Percentiles rank a stretch among this genome's conserved stretches.
phyloP scores from a whole-genome alignment of 2,797 vertebrate species.

The Lagocephalus sceleratus region DNA sequence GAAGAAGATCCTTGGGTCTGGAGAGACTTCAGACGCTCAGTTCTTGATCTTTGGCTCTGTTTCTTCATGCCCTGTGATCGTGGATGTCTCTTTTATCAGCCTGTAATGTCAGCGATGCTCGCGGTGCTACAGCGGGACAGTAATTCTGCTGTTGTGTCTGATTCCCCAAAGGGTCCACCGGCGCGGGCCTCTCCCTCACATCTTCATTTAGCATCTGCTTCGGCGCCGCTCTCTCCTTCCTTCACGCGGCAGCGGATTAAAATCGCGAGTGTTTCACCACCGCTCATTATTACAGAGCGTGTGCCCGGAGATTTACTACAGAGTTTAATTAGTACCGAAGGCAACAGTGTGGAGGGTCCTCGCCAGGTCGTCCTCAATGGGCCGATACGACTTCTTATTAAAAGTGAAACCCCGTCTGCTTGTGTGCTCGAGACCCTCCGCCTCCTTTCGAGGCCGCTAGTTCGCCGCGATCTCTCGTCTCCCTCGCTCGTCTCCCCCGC shows the following conservation, averaged over 20 bases:
- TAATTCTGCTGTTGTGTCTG: neutral
- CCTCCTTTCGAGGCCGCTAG: constrained; percentile 13
- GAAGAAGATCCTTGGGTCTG: too few species aligned
- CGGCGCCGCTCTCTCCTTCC: constrained; percentile 10
- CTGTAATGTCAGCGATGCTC: too few species aligned
- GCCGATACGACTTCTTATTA: constrained; percentile 19
- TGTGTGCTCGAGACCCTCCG: constrained; percentile 25
- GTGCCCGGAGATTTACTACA: constrained; percentile 32
- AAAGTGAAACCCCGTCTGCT: constrained; percentile 3
- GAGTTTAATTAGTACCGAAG: constrained; percentile 45
- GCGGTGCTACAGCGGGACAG: neutral
- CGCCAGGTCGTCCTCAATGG: constrained; percentile 22
- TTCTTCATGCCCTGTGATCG: too few species aligned
- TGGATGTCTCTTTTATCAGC: too few species aligned
- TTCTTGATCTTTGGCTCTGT: too few species aligned
- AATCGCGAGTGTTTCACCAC: constrained; percentile 37
- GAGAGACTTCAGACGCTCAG: too few species aligned
- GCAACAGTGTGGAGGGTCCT: constrained; percentile 1
- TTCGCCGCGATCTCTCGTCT: neutral
- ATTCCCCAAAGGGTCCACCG: neutral
- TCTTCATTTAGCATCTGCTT: constrained; percentile 5
- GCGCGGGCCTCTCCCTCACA: constrained; percentile 2
- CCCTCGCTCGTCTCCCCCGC: neutral
- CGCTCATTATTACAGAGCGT: constrained; percentile 38
- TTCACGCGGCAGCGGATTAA: constrained; percentile 26